phyloP scores from a whole-genome alignment of 2,888 invertebrate genomes.

The Trissonchulus latispiculum region DNA sequence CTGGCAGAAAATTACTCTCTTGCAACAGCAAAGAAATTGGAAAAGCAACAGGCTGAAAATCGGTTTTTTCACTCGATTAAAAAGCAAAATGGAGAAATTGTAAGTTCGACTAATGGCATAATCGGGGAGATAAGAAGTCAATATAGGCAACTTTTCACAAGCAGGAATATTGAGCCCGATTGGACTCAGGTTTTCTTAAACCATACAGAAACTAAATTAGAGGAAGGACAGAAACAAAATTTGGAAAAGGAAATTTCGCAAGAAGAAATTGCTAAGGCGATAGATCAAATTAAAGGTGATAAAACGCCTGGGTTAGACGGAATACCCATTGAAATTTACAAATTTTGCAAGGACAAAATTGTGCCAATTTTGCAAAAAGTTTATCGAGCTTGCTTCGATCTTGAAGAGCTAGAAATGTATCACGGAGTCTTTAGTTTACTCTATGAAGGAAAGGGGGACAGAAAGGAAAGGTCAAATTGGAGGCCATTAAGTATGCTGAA shows the following conservation, averaged over 20 bases:
- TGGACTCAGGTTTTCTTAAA: neutral
- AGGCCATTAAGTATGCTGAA: constrained; percentile 1
- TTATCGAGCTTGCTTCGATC: neutral
- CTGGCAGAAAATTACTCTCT: neutral
- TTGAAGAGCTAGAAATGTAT: neutral
- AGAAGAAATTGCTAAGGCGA: neutral
- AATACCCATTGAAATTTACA: neutral
- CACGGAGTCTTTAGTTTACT: neutral
- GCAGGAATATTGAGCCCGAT: neutral
- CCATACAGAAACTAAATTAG: neutral
- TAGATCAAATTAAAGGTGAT: neutral
- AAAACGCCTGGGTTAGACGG: neutral
- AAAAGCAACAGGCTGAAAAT: neutral
- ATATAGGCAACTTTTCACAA: neutral
- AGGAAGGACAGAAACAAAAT: neutral
- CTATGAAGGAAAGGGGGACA: neutral
- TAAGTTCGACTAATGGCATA: neutral
- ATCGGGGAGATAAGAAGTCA: neutral
- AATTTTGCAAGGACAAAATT: neutral
- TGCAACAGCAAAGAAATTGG: neutral
- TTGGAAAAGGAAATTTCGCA: neutral
- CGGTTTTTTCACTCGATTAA: neutral
- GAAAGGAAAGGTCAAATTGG: neutral
- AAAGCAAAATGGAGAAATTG: neutral
- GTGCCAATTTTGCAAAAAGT: neutral